Conservation (phyloP, 2,113 vertebrate genomes). For the Corythornis madagascariensis region DNA sequence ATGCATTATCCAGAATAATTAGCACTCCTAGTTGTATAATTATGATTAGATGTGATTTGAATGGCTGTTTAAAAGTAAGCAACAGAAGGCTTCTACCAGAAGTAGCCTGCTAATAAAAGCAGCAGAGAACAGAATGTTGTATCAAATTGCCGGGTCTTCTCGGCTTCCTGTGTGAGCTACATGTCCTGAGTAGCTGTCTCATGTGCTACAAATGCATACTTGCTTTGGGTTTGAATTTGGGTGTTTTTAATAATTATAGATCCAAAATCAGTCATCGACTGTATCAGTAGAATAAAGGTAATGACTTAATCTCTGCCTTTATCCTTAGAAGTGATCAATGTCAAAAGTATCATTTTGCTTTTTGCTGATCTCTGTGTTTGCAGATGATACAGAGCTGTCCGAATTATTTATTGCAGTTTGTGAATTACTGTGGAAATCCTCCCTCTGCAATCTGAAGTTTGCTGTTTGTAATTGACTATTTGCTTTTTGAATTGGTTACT, state of each 20-base stretch:
- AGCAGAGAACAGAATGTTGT: neutral
- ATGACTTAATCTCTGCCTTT: neutral
- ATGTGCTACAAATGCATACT: neutral
- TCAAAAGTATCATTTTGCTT: fast-evolving
- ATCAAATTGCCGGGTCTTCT: constrained; percentile 3
- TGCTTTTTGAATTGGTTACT: neutral
- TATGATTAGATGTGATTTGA: constrained; percentile 20
- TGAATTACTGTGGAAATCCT: neutral
- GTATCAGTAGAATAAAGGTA: neutral
- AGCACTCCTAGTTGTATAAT: neutral
- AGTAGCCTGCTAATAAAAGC: constrained; percentile 35
- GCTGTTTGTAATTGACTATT: neutral
- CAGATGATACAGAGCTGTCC: neutral
- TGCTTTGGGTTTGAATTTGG: neutral
- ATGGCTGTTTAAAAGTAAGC: constrained; percentile 9
- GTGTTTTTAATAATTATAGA: neutral
- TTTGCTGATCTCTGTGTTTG: neutral
- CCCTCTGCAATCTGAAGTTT: neutral
- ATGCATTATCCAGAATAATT: neutral
- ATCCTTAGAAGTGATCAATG: neutral
- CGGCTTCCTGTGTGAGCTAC: neutral
- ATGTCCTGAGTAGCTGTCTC: neutral
- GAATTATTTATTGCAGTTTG: neutral
- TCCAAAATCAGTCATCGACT: neutral
- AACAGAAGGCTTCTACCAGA: constrained; percentile 4